Percentiles rank a stretch among this genome's conserved stretches.
Conservation (phyloP, 1,140 invertebrate species). For the Argopecten irradians region DNA sequence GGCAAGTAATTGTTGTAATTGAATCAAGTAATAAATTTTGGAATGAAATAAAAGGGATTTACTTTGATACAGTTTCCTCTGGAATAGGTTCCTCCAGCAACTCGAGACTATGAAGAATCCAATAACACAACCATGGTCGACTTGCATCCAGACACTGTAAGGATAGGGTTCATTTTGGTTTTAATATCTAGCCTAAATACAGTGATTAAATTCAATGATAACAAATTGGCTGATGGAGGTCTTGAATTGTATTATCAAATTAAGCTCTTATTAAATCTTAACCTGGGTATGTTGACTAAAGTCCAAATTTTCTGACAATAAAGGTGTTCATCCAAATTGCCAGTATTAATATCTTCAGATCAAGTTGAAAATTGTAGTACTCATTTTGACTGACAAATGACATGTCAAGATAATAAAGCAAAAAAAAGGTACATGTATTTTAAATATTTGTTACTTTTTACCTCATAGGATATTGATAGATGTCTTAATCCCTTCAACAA, state of each 20-base stretch:
- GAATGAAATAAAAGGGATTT: constrained; percentile 71
- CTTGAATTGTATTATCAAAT: not conserved
- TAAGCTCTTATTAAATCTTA: not conserved
- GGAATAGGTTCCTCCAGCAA: constrained; percentile 86
- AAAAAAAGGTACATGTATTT: constrained; percentile 26
- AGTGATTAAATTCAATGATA: not conserved
- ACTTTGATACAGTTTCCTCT: constrained; percentile 82
- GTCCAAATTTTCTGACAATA: constrained; percentile 19
- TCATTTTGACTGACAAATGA: not conserved
- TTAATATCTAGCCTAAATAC: not conserved
- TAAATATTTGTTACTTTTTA: constrained; percentile 68
- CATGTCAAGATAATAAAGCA: not conserved
- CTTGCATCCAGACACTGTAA: constrained; percentile 91
- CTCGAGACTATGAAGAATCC: constrained; percentile 94
- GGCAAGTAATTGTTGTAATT: not conserved
- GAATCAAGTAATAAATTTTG: not conserved
- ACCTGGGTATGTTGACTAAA: not conserved
- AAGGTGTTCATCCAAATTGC: not conserved
- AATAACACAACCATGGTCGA: constrained; percentile 95
- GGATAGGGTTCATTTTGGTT: constrained; percentile 33
- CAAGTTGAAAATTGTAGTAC: too few relatives aligned
- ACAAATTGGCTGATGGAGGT: not conserved
- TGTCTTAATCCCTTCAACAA: constrained; percentile 84
- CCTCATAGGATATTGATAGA: constrained; percentile 85
- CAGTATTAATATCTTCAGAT: too few relatives aligned